Conservation (phyloP, 2,797 vertebrate species). For the Diplodus sargus region DNA sequence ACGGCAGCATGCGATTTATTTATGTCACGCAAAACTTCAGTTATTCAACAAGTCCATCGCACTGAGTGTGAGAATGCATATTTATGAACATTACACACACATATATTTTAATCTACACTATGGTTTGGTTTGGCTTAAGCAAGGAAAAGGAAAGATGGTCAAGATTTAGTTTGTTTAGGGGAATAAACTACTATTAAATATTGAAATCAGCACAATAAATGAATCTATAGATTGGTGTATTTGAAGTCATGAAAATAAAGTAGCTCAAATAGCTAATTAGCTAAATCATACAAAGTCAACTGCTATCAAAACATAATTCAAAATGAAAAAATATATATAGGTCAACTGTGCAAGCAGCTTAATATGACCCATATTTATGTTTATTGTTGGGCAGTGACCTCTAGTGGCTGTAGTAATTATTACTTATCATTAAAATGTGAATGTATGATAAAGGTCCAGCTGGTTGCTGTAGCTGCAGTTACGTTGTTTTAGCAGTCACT, state of each 20-base stretch:
- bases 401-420: too few relatives aligned
- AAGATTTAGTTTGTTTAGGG: neutral
- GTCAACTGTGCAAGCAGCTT: too few relatives aligned
- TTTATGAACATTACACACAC: neutral
- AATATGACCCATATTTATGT: too few relatives aligned
- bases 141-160: neutral
- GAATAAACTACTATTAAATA: neutral
- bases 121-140: neutral
- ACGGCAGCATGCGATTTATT: conserved; percentile 8
- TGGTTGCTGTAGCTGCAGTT: too few relatives aligned
- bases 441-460: too few relatives aligned
- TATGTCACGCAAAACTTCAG: neutral
- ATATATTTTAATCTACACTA: too few relatives aligned
- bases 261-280: neutral
- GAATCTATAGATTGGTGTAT: neutral
- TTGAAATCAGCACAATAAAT: neutral
- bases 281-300: neutral
- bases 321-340: too few relatives aligned
- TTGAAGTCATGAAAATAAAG: neutral
- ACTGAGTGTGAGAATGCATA: neutral
- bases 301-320: too few relatives aligned
- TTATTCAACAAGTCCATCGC: neutral
- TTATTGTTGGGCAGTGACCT: too few relatives aligned
- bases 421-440: too few relatives aligned
- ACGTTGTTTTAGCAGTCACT: too few relatives aligned